phyloP scores from a whole-genome alignment of 2,113 vertebrate genomes.

The Grammomys surdaster region DNA sequence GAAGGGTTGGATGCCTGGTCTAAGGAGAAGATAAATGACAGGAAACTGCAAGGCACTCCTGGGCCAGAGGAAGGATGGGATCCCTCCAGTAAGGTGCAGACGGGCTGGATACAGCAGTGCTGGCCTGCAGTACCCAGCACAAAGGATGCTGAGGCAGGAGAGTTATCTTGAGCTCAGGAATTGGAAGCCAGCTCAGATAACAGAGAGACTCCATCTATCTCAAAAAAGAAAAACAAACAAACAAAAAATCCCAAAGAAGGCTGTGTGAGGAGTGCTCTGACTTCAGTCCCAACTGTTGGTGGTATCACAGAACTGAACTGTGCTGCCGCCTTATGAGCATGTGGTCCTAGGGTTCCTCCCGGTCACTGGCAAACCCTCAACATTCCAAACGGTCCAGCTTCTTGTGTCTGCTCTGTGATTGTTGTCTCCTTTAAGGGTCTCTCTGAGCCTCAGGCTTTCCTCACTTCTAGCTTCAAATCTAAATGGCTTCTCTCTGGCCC shows the following conservation, averaged over 20 bases:
- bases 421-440: neutral
- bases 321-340: accelerated
- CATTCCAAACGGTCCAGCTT: accelerated
- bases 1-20: neutral
- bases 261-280: accelerated
- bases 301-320: neutral
- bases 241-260: neutral
- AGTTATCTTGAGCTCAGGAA: neutral
- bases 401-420: neutral
- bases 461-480: neutral
- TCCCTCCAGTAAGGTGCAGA: neutral
- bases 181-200: neutral
- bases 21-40: neutral
- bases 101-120: neutral
- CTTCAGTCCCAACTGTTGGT: neutral
- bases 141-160: neutral
- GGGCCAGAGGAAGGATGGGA: neutral
- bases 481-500: too few species aligned
- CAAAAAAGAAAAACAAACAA: neutral
- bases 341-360: neutral
- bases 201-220: neutral
- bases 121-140: neutral
- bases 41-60: too few species aligned
- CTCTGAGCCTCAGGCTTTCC: neutral
- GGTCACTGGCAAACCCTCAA: neutral